These are phyloP conservation scores for Cephus rjabovi DNA, from an alignment of 2,888 invertebrate genomes.

Conservation along the genomic window DNA sequence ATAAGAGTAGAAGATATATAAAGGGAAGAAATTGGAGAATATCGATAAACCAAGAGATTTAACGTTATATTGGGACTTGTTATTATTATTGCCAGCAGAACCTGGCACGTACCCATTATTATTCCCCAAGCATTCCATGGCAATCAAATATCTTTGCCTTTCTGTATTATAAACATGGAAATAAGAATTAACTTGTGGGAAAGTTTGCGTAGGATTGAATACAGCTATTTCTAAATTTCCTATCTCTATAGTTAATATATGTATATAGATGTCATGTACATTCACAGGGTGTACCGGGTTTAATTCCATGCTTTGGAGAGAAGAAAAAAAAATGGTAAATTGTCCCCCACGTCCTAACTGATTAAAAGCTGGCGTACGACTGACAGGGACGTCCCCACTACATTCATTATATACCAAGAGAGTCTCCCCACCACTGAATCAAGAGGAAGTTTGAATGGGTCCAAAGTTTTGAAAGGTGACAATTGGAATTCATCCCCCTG, in stretches of 20 bases:
- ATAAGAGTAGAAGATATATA: background rate
- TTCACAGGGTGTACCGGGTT: background rate
- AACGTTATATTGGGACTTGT: background rate
- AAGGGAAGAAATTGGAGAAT: background rate
- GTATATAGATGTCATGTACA: background rate
- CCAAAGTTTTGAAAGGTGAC: background rate
- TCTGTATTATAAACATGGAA: background rate
- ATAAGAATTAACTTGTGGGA: background rate
- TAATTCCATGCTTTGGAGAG: background rate
- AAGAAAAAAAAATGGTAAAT: background rate
- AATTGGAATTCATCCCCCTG: background rate
- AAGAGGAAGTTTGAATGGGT: background rate
- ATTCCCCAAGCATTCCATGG: background rate
- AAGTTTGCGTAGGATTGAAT: background rate
- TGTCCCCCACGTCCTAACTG: background rate
- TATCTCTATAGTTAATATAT: background rate
- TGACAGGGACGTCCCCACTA: background rate
- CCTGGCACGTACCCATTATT: background rate
- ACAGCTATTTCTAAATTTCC: background rate
- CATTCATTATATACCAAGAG: background rate
- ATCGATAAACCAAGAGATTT: background rate
- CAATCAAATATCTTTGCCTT: background rate
- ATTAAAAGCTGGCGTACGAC: background rate
- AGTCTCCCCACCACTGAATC: background rate
- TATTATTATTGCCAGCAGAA: background rate